Evolutionary conservation across 2,888 invertebrate genomes (phyloP).

Genomic region (Temnothorax unifasciatus): DNA sequence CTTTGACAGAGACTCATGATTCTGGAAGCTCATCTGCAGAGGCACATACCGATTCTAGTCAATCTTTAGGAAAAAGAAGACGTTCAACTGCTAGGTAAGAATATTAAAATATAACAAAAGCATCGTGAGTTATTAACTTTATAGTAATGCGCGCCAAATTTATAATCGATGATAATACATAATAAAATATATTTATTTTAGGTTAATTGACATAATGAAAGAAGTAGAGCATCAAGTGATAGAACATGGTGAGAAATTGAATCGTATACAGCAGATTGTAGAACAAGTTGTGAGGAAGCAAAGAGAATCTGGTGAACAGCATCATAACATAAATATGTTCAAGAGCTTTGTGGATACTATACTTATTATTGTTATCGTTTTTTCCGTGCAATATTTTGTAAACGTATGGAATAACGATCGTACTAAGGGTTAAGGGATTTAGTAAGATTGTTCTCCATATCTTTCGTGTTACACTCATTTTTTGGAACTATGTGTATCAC

Average conservation of each 20-base stretch:
- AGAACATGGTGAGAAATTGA: constrained; percentile 82
- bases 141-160: neutral
- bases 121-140: constrained; percentile 22
- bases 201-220: constrained; percentile 81
- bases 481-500: constrained; percentile 37
- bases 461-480: constrained; percentile 46
- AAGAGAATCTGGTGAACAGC: constrained; percentile 80
- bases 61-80: constrained; percentile 84
- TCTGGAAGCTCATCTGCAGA: constrained; percentile 86
- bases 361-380: constrained; percentile 82
- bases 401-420: constrained; percentile 77
- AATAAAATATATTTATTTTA: constrained; percentile 63
- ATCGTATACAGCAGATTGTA: constrained; percentile 82
- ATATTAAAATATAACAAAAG: constrained; percentile 19
- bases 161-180: neutral
- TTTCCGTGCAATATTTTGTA: constrained; percentile 82
- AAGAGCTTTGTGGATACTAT: constrained; percentile 82
- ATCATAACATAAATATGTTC: constrained; percentile 78
- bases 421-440: constrained; percentile 58
- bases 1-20: constrained; percentile 86
- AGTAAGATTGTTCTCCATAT: constrained; percentile 29
- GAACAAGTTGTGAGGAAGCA: constrained; percentile 83
- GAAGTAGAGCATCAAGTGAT: constrained; percentile 81
- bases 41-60: constrained; percentile 88
- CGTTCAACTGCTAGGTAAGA: constrained; percentile 81